Conservation (phyloP, 2,113 vertebrate genomes). For the Cephalopterus ornatus region DNA sequence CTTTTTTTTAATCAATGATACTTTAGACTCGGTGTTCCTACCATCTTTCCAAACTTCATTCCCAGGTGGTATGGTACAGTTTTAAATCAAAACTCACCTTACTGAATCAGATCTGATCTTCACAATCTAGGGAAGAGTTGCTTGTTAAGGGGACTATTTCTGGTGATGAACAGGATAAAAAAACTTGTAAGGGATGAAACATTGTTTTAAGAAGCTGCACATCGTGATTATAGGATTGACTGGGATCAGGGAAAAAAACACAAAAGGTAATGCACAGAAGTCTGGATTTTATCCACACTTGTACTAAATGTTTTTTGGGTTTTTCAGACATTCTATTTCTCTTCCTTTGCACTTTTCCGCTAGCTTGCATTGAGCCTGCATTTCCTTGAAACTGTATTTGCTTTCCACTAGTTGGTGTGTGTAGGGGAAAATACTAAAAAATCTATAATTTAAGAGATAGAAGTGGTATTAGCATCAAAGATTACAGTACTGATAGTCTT, state of each 20-base stretch:
- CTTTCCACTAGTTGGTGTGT: background rate
- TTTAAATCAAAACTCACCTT: constrained; percentile 5
- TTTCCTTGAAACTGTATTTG: background rate
- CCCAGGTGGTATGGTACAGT: background rate
- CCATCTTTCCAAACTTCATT: background rate
- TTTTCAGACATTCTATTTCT: background rate
- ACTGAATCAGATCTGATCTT: background rate
- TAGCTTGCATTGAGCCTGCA: background rate
- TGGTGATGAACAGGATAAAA: background rate
- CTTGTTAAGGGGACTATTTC: background rate
- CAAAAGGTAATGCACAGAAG: background rate
- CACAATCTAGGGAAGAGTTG: background rate
- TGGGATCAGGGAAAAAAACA: background rate
- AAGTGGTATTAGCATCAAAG: background rate
- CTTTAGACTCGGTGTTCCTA: background rate
- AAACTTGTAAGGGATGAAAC: background rate
- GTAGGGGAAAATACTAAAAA: background rate
- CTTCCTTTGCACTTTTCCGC: background rate
- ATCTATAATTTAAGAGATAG: background rate
- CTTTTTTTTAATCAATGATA: no score
- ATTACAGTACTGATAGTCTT: background rate
- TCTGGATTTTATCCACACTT: background rate
- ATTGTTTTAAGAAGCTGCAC: background rate
- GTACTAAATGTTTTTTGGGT: rapidly evolving
- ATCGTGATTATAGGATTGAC: background rate